These are phyloP conservation scores for Canis aureus DNA, from an alignment of 2,113 vertebrate species.

Conservation along the genomic window DNA sequence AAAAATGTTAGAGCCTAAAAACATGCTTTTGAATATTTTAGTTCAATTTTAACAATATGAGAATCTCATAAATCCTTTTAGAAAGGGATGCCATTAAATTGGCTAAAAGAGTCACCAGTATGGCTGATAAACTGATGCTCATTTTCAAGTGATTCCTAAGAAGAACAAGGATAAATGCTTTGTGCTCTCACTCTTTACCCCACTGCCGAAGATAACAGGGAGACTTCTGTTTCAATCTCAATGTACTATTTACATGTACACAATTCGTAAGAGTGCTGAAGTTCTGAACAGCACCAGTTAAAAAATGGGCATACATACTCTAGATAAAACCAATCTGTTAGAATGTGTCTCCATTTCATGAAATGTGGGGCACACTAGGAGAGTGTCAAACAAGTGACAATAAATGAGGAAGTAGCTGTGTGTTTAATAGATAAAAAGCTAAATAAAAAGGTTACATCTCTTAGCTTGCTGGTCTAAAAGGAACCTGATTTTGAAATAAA, in stretches of 20 bases:
- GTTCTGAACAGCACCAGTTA: not conserved
- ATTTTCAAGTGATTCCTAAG: not conserved
- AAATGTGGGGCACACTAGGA: not conserved
- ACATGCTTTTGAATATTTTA: not conserved
- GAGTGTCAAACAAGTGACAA: not conserved
- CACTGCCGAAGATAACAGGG: not conserved
- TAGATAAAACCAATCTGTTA: not conserved
- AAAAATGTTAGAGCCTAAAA: not conserved
- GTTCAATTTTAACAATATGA: not conserved
- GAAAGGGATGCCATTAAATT: not conserved
- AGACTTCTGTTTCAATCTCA: not conserved
- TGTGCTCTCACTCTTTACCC: not conserved
- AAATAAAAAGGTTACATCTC: not conserved
- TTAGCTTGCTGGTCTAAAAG: not conserved
- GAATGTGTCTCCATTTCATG: not conserved
- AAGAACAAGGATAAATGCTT: not conserved
- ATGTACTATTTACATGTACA: not conserved
- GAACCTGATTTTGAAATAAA: slow-evolving; percentile 38
- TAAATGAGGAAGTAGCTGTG: not conserved
- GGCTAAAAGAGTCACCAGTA: not conserved
- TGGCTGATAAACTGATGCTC: not conserved
- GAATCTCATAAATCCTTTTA: not conserved
- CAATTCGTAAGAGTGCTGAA: not conserved
- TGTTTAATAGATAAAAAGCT: not conserved
- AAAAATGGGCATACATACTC: not conserved